Conservation (phyloP, 2,888 invertebrate genomes). For the Andricus curvator region DNA sequence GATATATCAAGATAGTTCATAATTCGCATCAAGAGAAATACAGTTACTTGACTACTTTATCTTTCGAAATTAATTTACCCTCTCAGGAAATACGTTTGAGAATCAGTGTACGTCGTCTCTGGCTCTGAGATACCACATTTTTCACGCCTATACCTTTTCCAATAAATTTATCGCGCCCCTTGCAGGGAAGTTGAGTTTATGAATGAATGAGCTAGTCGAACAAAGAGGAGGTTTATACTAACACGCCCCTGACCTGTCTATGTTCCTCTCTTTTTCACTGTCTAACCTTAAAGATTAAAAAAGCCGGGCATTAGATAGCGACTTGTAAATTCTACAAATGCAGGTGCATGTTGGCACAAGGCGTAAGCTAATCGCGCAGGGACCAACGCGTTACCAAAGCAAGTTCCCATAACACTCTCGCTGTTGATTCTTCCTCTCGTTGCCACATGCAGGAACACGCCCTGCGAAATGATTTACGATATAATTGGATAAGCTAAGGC, state of each 20-base stretch:
- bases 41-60: slow-evolving; percentile 15
- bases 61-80: background rate
- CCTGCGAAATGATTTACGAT: slow-evolving; percentile 60
- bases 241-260: slow-evolving; percentile 35
- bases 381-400: slow-evolving; percentile 43
- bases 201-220: slow-evolving; percentile 5
- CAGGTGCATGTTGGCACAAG: slow-evolving; percentile 17
- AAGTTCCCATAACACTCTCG: slow-evolving; percentile 55
- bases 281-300: slow-evolving; percentile 34
- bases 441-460: slow-evolving; percentile 47
- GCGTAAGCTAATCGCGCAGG: slow-evolving; percentile 42
- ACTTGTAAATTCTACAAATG: slow-evolving; percentile 27
- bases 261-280: background rate
- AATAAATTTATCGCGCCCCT: slow-evolving; percentile 16
- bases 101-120: background rate
- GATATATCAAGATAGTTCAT: background rate
- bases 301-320: slow-evolving; percentile 13
- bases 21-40: background rate
- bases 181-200: slow-evolving; percentile 2
- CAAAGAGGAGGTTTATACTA: slow-evolving; percentile 37
- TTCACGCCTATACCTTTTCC: background rate
- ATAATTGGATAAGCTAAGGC: slow-evolving; percentile 58
- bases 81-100: background rate
- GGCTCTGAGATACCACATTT: background rate
- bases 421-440: slow-evolving; percentile 56